Evolutionary conservation across 2,113 vertebrate genomes (phyloP).

Genomic region (Ophthalmolycus amberensis): DNA sequence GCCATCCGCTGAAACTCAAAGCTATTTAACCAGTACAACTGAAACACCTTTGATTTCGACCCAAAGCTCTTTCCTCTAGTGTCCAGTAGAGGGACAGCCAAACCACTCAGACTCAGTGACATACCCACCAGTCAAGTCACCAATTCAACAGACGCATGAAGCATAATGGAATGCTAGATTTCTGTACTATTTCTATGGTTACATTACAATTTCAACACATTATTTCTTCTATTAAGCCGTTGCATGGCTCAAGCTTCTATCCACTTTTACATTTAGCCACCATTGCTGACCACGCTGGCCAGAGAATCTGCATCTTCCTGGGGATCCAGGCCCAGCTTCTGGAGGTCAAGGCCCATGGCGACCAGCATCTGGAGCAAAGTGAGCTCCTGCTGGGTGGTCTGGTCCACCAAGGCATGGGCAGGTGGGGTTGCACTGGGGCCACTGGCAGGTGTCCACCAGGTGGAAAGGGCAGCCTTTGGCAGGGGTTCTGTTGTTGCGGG

Average conservation of each 20-base stretch:
- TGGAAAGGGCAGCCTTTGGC: conserved; percentile 86
- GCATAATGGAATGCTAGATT: conserved; percentile 77
- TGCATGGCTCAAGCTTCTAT: background rate
- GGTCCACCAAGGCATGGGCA: conserved; percentile 85
- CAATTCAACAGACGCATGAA: conserved; percentile 66
- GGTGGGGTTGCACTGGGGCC: conserved; percentile 88
- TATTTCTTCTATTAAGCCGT: conserved; percentile 26
- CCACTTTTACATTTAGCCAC: conserved; percentile 76
- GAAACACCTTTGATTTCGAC: conserved; percentile 33
- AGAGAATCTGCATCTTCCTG: conserved; percentile 75
- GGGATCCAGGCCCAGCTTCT: conserved; percentile 81
- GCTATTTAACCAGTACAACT: conserved; percentile 29
- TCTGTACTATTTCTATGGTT: conserved; percentile 71
- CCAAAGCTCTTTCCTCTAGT: conserved; percentile 36
- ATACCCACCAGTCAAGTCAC: conserved; percentile 65
- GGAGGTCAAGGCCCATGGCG: conserved; percentile 85
- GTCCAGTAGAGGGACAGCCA: conserved; percentile 66
- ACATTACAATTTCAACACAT: conserved; percentile 59
- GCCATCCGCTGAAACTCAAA: conserved; percentile 52
- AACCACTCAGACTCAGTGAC: conserved; percentile 63
- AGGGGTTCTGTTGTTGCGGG: conserved; percentile 79
- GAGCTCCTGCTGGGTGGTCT: conserved; percentile 83
- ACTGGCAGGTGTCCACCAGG: conserved; percentile 85
- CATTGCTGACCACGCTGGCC: conserved; percentile 80
- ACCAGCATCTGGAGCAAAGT: conserved; percentile 85